phyloP scores from a whole-genome alignment of 2,888 invertebrate species.

The Lasius platythorax region DNA sequence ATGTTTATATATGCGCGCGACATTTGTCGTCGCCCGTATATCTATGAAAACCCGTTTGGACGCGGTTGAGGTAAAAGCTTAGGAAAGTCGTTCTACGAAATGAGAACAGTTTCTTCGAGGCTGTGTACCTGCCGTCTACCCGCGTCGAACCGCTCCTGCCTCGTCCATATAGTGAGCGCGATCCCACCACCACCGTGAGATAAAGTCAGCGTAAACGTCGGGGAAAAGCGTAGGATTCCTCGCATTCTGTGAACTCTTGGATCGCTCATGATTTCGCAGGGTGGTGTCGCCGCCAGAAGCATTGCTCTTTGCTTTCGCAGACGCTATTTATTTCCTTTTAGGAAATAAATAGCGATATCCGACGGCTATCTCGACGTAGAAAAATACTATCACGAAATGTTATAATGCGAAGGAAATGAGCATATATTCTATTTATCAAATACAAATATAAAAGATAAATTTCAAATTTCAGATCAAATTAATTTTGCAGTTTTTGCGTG shows the following conservation, averaged over 20 bases:
- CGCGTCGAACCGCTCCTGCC: constrained; percentile 64
- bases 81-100: constrained; percentile 62
- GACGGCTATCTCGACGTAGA: background rate
- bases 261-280: constrained; percentile 37
- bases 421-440: background rate
- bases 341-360: background rate
- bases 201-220: constrained; percentile 63
- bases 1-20: background rate
- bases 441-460: background rate
- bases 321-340: constrained; percentile 10
- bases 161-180: constrained; percentile 68
- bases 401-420: background rate
- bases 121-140: constrained; percentile 68
- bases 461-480: background rate
- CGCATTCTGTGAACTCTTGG: constrained; percentile 64
- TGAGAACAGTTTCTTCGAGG: constrained; percentile 74
- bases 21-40: background rate
- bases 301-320: constrained; percentile 7
- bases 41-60: constrained; percentile 23
- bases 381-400: background rate
- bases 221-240: constrained; percentile 76
- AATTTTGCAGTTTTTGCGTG: background rate
- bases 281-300: constrained; percentile 7
- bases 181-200: constrained; percentile 66
- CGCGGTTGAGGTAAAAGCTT: background rate